Evolutionary conservation across 53 echinoderm and acorn worm species (phyloP).

Genomic region (Crossaster papposus): DNA sequence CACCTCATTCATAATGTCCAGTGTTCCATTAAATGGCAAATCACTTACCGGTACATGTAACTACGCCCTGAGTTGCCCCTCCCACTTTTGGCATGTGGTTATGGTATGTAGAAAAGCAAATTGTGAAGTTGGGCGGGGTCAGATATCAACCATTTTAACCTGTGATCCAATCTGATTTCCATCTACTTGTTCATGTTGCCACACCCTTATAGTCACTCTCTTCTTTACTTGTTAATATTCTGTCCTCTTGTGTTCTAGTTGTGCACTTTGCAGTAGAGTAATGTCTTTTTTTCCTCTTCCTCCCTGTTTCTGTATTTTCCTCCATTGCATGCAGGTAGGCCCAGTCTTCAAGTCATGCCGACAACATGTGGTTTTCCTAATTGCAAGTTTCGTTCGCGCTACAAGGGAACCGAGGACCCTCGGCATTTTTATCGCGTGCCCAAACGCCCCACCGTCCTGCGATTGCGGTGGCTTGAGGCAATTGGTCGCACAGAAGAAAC

Average conservation of each 20-base stretch:
- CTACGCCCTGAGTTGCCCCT: no score
- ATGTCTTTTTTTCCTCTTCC: slow-evolving; percentile 27
- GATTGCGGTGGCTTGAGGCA: slow-evolving; percentile 99
- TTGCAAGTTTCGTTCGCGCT: slow-evolving; percentile 99
- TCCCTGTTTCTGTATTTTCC: slow-evolving; percentile 31
- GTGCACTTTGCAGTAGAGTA: slow-evolving; percentile 3
- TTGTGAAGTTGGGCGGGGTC: no score
- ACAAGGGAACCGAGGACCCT: slow-evolving; percentile 99
- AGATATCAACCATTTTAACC: no score
- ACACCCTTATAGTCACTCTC: not conserved
- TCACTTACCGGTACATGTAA: not conserved
- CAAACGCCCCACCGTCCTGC: slow-evolving; percentile 96
- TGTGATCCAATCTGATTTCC: no score
- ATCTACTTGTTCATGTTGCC: not conserved
- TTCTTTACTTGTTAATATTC: not conserved
- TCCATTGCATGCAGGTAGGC: slow-evolving; percentile 83
- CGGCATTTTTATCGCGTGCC: slow-evolving; percentile 99
- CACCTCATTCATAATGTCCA: no score
- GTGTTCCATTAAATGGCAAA: no score
- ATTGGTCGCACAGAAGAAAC: slow-evolving; percentile 99
- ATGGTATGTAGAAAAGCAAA: no score
- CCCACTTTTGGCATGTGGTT: no score
- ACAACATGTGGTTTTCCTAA: slow-evolving; percentile 99
- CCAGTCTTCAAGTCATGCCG: slow-evolving; percentile 99
- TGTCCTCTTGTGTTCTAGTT: not conserved